These are phyloP conservation scores for Allophyes oxyacanthae DNA, from an alignment of 2,888 invertebrate genomes.

Conservation along the genomic window DNA sequence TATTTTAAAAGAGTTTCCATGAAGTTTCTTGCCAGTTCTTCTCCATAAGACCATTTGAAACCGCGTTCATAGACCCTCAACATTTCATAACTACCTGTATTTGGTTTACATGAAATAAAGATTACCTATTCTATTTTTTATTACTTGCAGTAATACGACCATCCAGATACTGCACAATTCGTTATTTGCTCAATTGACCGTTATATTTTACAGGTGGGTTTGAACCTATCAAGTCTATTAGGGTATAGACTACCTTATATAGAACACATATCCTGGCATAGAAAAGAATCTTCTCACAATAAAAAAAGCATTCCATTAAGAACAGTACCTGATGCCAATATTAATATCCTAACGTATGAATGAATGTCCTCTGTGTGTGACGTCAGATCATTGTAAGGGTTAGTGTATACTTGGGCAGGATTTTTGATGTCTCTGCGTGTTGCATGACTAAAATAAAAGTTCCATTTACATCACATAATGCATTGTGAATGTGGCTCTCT, in stretches of 20 bases:
- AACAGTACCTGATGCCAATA: slow-evolving; percentile 37
- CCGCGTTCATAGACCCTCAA: too few relatives aligned
- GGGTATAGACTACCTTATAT: slow-evolving; percentile 22
- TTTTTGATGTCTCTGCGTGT: slow-evolving; percentile 14
- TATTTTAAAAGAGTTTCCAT: too few relatives aligned
- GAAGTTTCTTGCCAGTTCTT: too few relatives aligned
- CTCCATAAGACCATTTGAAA: too few relatives aligned
- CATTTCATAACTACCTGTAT: too few relatives aligned
- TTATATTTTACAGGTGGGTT: slow-evolving; percentile 39
- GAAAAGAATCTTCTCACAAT: slow-evolving; percentile 49
- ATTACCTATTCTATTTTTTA: too few relatives aligned
- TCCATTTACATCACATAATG: background rate
- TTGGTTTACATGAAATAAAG: too few relatives aligned
- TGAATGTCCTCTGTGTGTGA: slow-evolving; percentile 40
- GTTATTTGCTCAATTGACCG: slow-evolving; percentile 5
- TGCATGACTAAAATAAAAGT: slow-evolving; percentile 13
- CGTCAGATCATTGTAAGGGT: slow-evolving; percentile 27
- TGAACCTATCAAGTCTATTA: background rate
- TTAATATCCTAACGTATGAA: slow-evolving; percentile 31
- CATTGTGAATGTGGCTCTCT: too few relatives aligned
- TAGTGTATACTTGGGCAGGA: background rate
- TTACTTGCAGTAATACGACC: too few relatives aligned
- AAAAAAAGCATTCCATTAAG: slow-evolving; percentile 51
- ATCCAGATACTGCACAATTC: too few relatives aligned
- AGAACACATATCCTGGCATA: slow-evolving; percentile 40